Percentiles rank a stretch among this genome's conserved stretches.
Conservation (phyloP, 2,113 vertebrate genomes). For the Chascanopsetta lugubris region DNA sequence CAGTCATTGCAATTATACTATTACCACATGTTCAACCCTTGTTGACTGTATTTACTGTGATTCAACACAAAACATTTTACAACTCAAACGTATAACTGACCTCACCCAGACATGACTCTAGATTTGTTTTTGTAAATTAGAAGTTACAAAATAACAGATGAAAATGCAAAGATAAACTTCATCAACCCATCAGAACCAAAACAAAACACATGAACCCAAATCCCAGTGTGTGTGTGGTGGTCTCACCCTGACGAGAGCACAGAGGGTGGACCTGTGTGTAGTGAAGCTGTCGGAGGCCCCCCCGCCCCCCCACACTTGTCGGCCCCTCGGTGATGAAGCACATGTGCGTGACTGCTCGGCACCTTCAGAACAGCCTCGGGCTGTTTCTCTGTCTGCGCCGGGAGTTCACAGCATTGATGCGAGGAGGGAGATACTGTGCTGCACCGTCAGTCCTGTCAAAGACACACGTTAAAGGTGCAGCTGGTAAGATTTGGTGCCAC, state of each 20-base stretch:
- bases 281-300: constrained; percentile 42
- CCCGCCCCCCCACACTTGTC: constrained; percentile 41
- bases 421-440: constrained; percentile 67
- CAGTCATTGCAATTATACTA: too few species aligned
- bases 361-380: constrained; percentile 60
- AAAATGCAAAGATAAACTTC: neutral
- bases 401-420: constrained; percentile 57
- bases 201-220: neutral
- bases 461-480: constrained; percentile 26
- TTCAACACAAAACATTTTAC: too few species aligned
- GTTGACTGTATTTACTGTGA: too few species aligned
- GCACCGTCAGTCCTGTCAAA: constrained; percentile 25
- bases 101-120: too few species aligned
- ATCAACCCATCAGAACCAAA: neutral
- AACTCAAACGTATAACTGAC: too few species aligned
- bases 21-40: too few species aligned
- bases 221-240: neutral
- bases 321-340: constrained; percentile 74
- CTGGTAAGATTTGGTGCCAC: too few species aligned
- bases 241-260: constrained; percentile 6
- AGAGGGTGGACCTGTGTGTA: constrained; percentile 9
- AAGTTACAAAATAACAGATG: too few species aligned
- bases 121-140: too few species aligned
- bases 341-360: constrained; percentile 77
- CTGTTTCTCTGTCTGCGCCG: constrained; percentile 47